Evolutionary conservation across 2,797 vertebrate species (phyloP), one percentile per base, ranked within the genome.

Genomic region (Falco novaeseelandiae): DNA sequence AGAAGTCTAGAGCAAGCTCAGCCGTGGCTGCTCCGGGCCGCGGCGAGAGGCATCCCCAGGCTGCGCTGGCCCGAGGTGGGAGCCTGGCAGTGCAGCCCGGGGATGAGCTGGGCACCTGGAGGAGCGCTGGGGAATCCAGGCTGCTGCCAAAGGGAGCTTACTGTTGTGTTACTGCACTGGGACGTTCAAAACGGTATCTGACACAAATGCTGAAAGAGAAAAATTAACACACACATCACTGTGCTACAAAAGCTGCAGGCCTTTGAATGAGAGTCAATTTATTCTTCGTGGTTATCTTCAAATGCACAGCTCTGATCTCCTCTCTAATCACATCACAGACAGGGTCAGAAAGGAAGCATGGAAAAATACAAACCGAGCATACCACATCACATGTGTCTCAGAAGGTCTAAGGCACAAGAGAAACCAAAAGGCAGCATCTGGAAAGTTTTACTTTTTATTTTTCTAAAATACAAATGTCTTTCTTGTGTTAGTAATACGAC

Each of bases 401-500:
- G 5, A 82, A 58, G 83, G 94, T 92, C 95, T 83, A 73, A 97
- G 94, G 90, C 88, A 94, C 9, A 32, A 97, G 55, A 96, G 94
- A 97, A 97, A 97, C 70, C 79, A 95, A 83, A 94, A 89, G 86
- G 95, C 73, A 93, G 91, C 83, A 72, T 95, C 89, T 92, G 93
- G 83, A 96, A 96, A 96, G 84, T 92, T 93, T 95, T 69, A 93
- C 51, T 94, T 90, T 97, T 97, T 97, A 94, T 97, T 97, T 97
- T 91, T 96, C 91, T 96, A 96, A 97, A 96, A 95, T 95, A 95
- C 89, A 97, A 96, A 89, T 78, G 85, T 89, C 81, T 97, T 92
- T 92, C 83, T 86, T 38, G 65, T 74, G 93, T 97, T 93, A 96
- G 83, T 96, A 94, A 87, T 73, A 87, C 44, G 89, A 91, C 18